Evolutionary conservation across 1,140 invertebrate genomes (phyloP), one percentile per base, ranked within the genome.

Genomic region (Nephila pilipes): DNA sequence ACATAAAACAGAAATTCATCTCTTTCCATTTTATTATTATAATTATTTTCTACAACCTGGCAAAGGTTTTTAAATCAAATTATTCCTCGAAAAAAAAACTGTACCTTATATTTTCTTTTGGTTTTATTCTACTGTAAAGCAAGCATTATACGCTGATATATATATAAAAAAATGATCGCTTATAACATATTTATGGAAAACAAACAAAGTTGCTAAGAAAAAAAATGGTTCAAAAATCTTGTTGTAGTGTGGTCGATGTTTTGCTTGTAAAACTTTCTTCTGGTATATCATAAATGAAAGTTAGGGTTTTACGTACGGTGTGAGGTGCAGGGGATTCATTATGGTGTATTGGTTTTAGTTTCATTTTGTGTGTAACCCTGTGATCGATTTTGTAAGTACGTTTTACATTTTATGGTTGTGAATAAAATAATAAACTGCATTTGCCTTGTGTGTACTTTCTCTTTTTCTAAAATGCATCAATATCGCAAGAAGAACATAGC

Each of bases 341-440:
- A 32, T 18, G 69, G 69, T 75, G 69, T 32, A 20, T 36, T 4
- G 69, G 69, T 75, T 75, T 75, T 32, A 20, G 18, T 75, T 36
- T 36, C 25, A 32, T 75, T 75, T 18, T 18, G 5, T 69, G 32
- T 75, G 69, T 75, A 75, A 29, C 12, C 29, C 65, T 75, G 65
- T 75, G 69, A 75, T 75, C 69, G 5, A 75, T 75, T 75, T 75
- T 75, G 69, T 75, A 75, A 75, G 69, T 75, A 75, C 29, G 29
- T 75, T 75, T 75, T 75, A 75, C 69, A 75, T 14, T 32, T 75
- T 75, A 32, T 75, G 69, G 69, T 75, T 75, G 69, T 75, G 69
- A 75, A 75, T 75, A 75, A 75, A 75, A 75, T 20, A 75, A 65
- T 25, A 75, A 75, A 75, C 14, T 36, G 25, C 4, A 75, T 18